phyloP scores from a whole-genome alignment of 2,888 invertebrate species.

The Chrysolina americana region DNA sequence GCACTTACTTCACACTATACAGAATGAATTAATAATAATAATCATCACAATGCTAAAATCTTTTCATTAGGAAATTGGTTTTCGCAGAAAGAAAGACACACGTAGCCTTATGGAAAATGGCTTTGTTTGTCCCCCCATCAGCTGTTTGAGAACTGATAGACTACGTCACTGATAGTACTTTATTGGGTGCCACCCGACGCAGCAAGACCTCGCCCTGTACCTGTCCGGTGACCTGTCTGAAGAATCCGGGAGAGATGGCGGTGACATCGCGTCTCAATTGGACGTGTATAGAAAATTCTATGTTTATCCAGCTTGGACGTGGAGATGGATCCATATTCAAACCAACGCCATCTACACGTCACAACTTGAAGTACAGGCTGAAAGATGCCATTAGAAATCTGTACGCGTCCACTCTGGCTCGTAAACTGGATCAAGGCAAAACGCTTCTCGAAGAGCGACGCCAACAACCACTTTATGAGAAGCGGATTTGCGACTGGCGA shows the following conservation, averaged over 20 bases:
- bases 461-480: no score
- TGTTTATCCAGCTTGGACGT: neutral
- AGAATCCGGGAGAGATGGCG: conserved; percentile 44
- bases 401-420: conserved; percentile 31
- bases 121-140: no score
- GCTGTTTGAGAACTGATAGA: no score
- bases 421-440: neutral
- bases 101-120: no score
- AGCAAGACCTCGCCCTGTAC: conserved; percentile 49
- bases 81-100: no score
- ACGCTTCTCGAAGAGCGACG: neutral
- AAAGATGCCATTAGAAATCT: neutral
- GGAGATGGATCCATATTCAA: neutral
- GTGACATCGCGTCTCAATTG: conserved; percentile 34
- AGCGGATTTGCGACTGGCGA: conserved; percentile 57
- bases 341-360: no score
- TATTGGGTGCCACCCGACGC: conserved; percentile 36
- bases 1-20: no score
- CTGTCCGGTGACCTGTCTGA: conserved; percentile 50
- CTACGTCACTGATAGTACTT: no score
- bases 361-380: no score
- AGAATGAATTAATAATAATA: no score
- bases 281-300: neutral
- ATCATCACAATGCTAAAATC: no score
- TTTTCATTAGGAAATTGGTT: no score